Base-by-base conservation (phyloP, 2,113 vertebrate species). In the Pterocles gutturalis region DNA sequence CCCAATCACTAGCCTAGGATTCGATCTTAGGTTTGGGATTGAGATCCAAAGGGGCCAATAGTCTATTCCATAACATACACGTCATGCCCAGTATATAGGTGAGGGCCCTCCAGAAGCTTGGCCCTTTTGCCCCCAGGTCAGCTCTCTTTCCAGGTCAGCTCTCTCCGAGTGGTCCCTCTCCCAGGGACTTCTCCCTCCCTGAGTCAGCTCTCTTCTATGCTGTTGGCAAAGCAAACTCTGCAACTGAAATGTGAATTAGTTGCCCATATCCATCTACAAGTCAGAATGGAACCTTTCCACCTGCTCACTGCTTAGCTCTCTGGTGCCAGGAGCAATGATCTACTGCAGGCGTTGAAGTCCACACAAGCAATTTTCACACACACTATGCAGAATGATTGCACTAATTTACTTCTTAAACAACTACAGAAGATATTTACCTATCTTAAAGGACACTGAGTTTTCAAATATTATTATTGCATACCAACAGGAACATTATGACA, bases 221-320 rank as follows among this genome's bases (percentile, higher is more conserved):
- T 55, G 5, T 33, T 70, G 16, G 4, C 9, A 19, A 65, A 48
- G 25, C 12, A 90, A 81, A 67, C 5, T 6, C 7, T 60, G 29
- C 11, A 78, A 46, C 43, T 48, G n/a, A 78, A 82, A 48, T 60
- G 10, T n/a, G n/a, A 61, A 49, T 70, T 49, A 4, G 5, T 83
- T 82, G 51, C 13, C 4, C 0, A 0, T 43, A 34, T 36, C 22
- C 6, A 51, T 51, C 8, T 13, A n/a, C 0, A 4, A 54, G 14
- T 45, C 25, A 48, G 19, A 76, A 64, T 7, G 13, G 48, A 80
- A 69, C 4, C 12, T 58, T 5, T 69, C 90, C 16, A 41, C 13
- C 29, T 62, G 6, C 15, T 78, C 13, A 31, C 20, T 87, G 17
- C 18, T 88, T 20, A 51, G 14, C 67, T 86, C 17, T 79, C 10